A percentile compares a stretch with the other conserved stretches of the same genome.
These are phyloP conservation scores for Aphelinus atriplicis DNA, from an alignment of 1,140 invertebrate species.

Conservation along the genomic window DNA sequence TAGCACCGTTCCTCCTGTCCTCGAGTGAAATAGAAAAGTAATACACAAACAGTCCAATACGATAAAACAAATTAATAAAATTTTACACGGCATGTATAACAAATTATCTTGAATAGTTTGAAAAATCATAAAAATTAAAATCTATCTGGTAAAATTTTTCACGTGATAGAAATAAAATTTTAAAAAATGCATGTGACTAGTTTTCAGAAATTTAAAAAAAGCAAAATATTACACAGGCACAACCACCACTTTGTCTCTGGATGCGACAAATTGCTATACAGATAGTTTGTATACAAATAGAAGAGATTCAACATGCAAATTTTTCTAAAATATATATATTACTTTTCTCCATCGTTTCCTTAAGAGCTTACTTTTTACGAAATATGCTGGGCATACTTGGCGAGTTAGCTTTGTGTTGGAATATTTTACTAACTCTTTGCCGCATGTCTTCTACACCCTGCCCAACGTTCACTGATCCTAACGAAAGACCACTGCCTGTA, in stretches of 20 bases:
- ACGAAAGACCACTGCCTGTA: slow-evolving; percentile 55
- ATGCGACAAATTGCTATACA: neutral
- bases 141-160: no score
- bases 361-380: slow-evolving; percentile 59
- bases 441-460: slow-evolving; percentile 72
- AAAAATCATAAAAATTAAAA: no score
- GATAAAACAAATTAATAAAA: no score
- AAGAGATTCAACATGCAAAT: slow-evolving; percentile 8
- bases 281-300: neutral
- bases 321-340: no score
- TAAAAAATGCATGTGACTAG: neutral
- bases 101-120: slow-evolving; percentile 11
- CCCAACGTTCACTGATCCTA: slow-evolving; percentile 66
- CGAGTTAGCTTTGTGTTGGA: slow-evolving; percentile 65
- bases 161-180: no score
- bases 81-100: slow-evolving; percentile 11
- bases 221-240: neutral
- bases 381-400: slow-evolving; percentile 61
- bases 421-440: slow-evolving; percentile 71
- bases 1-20: no score
- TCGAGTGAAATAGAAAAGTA: no score
- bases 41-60: no score
- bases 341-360: neutral
- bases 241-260: neutral
- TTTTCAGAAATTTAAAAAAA: no score